Evolutionary conservation across 2,797 vertebrate genomes (phyloP).

Genomic region (Poecilia picta): DNA sequence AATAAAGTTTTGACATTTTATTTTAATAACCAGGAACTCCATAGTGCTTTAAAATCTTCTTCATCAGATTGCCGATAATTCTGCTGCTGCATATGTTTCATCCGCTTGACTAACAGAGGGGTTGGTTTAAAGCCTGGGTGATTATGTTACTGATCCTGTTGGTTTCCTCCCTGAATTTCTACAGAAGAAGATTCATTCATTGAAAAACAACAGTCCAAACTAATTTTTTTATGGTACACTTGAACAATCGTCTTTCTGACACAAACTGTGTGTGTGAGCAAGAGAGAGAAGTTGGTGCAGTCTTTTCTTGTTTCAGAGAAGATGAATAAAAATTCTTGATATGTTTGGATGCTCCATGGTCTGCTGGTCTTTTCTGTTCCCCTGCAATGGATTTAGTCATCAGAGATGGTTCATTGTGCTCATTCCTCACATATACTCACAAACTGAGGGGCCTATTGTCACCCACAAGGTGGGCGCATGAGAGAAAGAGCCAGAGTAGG

Average conservation of each 20-base stretch:
- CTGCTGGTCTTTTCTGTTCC: constrained; percentile 37
- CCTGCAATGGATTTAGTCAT: constrained; percentile 53
- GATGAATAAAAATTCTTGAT: constrained; percentile 25
- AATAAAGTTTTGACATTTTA: background rate
- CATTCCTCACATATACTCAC: constrained; percentile 33
- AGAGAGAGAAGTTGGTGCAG: constrained; percentile 25
- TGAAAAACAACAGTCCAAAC: background rate
- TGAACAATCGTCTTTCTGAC: constrained; percentile 16
- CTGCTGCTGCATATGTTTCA: background rate
- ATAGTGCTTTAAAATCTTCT: background rate
- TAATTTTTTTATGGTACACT: background rate
- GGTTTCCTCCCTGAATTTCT: background rate
- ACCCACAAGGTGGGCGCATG: constrained; percentile 54
- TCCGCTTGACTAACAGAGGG: constrained; percentile 6
- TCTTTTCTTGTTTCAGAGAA: constrained; percentile 40
- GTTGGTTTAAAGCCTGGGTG: constrained; percentile 12
- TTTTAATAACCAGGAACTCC: background rate
- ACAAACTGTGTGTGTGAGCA: constrained; percentile 24
- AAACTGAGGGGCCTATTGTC: constrained; percentile 72
- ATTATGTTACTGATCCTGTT: constrained; percentile 1
- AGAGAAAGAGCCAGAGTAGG: constrained; percentile 47
- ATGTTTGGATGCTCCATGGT: constrained; percentile 11
- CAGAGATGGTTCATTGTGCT: constrained; percentile 66
- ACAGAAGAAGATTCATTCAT: background rate
- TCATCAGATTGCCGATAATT: background rate